Evolutionary conservation across 2,888 invertebrate species (phyloP), one percentile per base, ranked within the genome.

Genomic region (Hydriomena furcata): DNA sequence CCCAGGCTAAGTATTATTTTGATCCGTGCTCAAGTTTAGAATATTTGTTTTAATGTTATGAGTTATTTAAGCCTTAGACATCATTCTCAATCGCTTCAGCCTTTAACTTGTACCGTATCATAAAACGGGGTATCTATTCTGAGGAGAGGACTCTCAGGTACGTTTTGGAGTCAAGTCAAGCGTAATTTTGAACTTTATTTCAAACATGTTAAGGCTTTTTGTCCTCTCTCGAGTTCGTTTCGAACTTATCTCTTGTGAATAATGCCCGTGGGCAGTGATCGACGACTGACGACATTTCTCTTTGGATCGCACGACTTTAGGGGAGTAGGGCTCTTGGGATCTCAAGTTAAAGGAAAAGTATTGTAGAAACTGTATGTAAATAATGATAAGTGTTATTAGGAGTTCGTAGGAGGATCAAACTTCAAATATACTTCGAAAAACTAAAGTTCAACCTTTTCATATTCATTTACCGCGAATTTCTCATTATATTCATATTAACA

Each of bases 221-320:
- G 56, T 61, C 56, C 52, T 48, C 34, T 32, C 24, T 32, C 55
- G 37, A 58, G 63, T 69, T 67, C 64, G 57, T 65, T 59, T 62
- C 46, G 66, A 67, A 75, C 73, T 79, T 81, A 81, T 81, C 81
- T 75, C 69, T 51, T 66, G 72, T 82, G 82, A 83, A 77, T 82
- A 81, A 82, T 82, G 76, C 68, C 68, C 67, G 60, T 60, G 68
- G 70, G 69, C 73, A 55, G 72, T 78, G 82, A 82, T 80, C 73
- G 81, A 81, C 76, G 79, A 78, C 76, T 72, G 76, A 69, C 73
- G 78, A 77, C 81, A 73, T 78, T 79, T 81, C 69, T 68, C 63
- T 53, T 52, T 65, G 66, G 60, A 67, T 66, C 63, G 48, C 55
- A 55, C 51, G 61, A 63, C 58, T 53, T 52, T 48, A 36, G 45